These are phyloP conservation scores for Paedocypris sp. DNA, from an alignment of 2,113 vertebrate genomes.

Conservation along the genomic window DNA sequence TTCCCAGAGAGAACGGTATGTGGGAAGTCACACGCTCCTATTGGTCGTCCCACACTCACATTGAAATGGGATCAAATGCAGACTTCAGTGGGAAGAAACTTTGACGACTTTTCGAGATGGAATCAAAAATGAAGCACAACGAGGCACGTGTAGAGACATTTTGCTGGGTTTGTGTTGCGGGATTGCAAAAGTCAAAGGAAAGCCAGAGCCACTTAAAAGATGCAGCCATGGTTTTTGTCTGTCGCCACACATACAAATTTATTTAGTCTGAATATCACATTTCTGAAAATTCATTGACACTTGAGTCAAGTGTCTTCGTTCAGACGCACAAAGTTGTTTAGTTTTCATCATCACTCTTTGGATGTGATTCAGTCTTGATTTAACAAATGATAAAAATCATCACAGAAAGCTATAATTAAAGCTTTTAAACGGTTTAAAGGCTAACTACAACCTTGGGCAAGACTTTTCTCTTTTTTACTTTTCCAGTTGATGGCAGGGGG, in stretches of 20 bases:
- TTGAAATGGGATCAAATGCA: slow-evolving; percentile 9
- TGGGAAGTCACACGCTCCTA: neutral
- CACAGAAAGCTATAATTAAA: neutral
- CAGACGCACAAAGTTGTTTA: no score
- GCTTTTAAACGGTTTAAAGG: neutral
- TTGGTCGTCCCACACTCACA: neutral
- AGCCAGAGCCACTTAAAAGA: no score
- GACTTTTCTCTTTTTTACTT: neutral
- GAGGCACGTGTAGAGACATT: neutral
- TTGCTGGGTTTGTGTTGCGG: neutral
- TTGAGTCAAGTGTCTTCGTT: no score
- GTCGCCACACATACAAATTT: no score
- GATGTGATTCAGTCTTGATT: no score
- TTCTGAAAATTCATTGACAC: no score
- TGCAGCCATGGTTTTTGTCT: no score
- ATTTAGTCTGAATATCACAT: no score
- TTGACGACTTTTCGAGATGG: slow-evolving; percentile 10
- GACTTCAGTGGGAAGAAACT: neutral
- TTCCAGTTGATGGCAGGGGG: neutral
- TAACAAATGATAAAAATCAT: neutral
- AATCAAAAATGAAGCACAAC: neutral
- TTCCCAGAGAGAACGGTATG: neutral
- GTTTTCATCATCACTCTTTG: no score
- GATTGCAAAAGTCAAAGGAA: no score
- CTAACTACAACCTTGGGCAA: neutral